Conservation (phyloP, 35 echinoderm and acorn worm genomes). For the Lytechinus pictus region DNA sequence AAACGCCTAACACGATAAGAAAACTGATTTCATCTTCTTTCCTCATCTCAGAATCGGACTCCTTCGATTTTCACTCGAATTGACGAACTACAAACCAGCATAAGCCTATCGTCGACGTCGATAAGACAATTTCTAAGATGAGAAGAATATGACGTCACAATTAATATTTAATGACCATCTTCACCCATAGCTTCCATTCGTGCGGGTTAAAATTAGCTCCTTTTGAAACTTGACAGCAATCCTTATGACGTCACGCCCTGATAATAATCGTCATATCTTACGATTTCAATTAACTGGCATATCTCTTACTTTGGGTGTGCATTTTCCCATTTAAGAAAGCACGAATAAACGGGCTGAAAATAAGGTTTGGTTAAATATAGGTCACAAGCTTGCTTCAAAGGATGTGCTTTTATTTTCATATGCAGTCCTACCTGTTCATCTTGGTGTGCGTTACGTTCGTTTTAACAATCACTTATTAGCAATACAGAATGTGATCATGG, state of each 20-base stretch:
- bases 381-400: not conserved
- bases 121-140: not conserved
- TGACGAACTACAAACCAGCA: not conserved
- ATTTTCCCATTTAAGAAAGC: not conserved
- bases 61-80: not conserved
- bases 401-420: not conserved
- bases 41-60: not conserved
- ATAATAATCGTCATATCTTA: not conserved
- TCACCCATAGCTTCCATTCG: not conserved
- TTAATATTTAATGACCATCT: not conserved
- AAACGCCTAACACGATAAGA: not conserved
- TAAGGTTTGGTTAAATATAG: not conserved
- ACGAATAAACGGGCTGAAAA: not conserved
- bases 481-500: too few relatives aligned
- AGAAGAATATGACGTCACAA: not conserved
- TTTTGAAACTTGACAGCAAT: slow-evolving; percentile 10
- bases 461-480: not conserved
- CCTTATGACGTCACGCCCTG: not conserved
- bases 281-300: not conserved
- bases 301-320: not conserved
- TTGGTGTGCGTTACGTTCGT: not conserved
- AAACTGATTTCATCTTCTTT: not conserved
- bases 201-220: not conserved
- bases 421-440: not conserved
- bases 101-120: not conserved